Evolutionary conservation across 2,888 invertebrate species (phyloP), one percentile per base, ranked within the genome.

Genomic region (Ectropis crepuscularia): DNA sequence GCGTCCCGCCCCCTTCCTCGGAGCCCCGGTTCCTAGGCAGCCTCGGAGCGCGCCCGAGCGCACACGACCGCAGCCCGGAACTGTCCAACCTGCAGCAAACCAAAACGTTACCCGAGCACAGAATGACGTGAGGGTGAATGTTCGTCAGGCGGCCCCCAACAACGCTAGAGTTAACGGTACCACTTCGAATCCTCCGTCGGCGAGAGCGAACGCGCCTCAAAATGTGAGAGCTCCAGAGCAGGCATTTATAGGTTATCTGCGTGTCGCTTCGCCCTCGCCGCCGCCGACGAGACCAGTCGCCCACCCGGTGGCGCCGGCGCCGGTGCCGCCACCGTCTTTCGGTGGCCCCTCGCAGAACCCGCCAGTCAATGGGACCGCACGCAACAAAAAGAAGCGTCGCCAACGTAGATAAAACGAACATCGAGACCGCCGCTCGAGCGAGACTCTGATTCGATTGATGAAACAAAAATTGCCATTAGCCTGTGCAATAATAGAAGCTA

Each of bases 331-430:
- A 7, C 65, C 68, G 39, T 59, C 69, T 2, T 65, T 79, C 73
- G 46, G 69, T 69, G 45, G 53, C 7, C 70, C 71, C n/a, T 72
- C 63, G 7, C 69, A 65, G 9, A 61, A 47, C 58, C 57, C 6
- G 65, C 66, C 54, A 58, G 67, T n/a, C 53, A 82, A 79, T 46
- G 78, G 70, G 39, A 82, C 75, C 57, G 69, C 69, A 7, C 88
- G 88, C 65, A 74, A 76, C 36, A 88, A 83, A 71, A 91, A 85
- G 77, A 90, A 86, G 74, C 88, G 87, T 66, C 88, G 87, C 66
- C 87, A 89, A 43, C 90, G 89, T 72, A 87, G 86, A 87, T 90
- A 89, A 86, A 57, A 53, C 37, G 6, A n/a, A 10, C 46, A 36
- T 6, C 41, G 5, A 5, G 37, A 39, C 43, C 42, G n/a, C 43